These are phyloP conservation scores for Metopolophium dirhodum DNA, from an alignment of 1,140 invertebrate species.

Conservation along the genomic window DNA sequence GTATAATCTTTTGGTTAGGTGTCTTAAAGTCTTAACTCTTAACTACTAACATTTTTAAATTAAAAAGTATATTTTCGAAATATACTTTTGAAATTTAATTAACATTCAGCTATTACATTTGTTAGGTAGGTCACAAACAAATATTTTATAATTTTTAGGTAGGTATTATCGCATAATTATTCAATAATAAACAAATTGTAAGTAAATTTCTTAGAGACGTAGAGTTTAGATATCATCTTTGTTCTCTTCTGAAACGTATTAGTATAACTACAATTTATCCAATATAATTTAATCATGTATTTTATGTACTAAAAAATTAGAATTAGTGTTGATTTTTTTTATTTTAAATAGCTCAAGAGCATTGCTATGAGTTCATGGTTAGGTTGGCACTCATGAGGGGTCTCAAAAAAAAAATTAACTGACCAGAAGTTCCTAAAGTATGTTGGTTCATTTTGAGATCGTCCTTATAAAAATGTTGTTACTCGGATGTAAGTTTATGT, in stretches of 20 bases:
- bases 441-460: slow-evolving; percentile 83
- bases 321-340: not conserved
- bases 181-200: no score
- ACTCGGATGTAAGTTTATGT: slow-evolving; percentile 66
- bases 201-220: no score
- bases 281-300: not conserved
- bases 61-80: no score
- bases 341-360: slow-evolving; percentile 81
- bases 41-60: no score
- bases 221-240: not conserved
- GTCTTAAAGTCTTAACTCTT: no score
- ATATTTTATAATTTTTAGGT: no score
- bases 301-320: not conserved
- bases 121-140: no score
- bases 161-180: no score
- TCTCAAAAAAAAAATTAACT: slow-evolving; percentile 78
- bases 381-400: slow-evolving; percentile 97
- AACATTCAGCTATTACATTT: no score
- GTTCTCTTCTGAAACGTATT: not conserved
- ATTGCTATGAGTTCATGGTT: slow-evolving; percentile 97
- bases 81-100: no score
- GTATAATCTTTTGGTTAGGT: no score
- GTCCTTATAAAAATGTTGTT: slow-evolving; percentile 73
- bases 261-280: not conserved
- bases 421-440: slow-evolving; percentile 82